These are phyloP conservation scores for Dasyurus viverrinus DNA, from an alignment of 2,113 vertebrate genomes.

Conservation along the genomic window DNA sequence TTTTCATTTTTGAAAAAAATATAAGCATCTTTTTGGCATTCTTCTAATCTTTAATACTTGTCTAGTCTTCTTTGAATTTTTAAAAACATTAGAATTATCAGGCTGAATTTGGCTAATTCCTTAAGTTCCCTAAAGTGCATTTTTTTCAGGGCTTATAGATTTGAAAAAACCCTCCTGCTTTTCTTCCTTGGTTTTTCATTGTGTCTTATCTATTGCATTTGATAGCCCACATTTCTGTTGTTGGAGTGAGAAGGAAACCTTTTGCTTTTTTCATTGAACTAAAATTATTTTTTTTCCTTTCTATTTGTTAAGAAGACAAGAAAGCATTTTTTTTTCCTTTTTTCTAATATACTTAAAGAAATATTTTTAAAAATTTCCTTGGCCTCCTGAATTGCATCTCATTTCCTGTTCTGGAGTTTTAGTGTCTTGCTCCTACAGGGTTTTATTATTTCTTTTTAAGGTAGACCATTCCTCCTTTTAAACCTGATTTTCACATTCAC, in stretches of 20 bases:
- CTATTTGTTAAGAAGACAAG: slow-evolving; percentile 34
- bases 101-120: slow-evolving; percentile 17
- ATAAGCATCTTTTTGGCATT: not conserved
- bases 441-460: slow-evolving; percentile 35
- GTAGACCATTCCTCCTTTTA: slow-evolving; percentile 7
- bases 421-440: not conserved
- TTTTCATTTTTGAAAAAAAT: not conserved
- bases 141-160: not conserved
- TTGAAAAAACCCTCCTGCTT: not conserved
- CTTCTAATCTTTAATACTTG: slow-evolving; percentile 1
- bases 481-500: not conserved
- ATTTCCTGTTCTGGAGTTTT: slow-evolving; percentile 20
- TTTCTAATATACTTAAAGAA: not conserved
- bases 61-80: slow-evolving; percentile 40
- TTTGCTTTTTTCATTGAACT: slow-evolving; percentile 29
- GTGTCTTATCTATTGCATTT: not conserved
- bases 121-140: not conserved
- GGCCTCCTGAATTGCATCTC: slow-evolving; percentile 4
- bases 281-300: not conserved
- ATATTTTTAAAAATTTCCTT: slow-evolving; percentile 21
- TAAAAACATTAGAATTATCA: slow-evolving; percentile 40
- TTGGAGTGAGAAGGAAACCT: slow-evolving; percentile 8
- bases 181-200: not conserved
- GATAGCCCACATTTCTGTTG: not conserved
- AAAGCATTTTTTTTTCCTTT: slow-evolving; percentile 23